These are phyloP conservation scores for Aradus depressus DNA, from an alignment of 2,888 invertebrate species.

Conservation along the genomic window DNA sequence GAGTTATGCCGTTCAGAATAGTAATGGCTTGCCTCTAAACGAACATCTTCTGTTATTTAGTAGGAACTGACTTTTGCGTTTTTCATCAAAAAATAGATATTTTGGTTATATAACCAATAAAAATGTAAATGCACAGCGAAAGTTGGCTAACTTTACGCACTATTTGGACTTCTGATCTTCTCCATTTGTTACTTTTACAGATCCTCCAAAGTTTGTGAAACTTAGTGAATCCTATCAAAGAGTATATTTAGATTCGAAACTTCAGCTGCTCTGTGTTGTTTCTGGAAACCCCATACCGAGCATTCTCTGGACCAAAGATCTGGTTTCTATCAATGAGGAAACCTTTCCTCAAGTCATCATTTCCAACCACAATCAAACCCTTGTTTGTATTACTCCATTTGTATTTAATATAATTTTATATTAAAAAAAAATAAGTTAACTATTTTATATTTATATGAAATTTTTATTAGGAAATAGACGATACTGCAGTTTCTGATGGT, in stretches of 20 bases:
- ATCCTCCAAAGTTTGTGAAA: too few relatives aligned
- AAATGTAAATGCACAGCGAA: too few relatives aligned
- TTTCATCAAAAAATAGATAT: too few relatives aligned
- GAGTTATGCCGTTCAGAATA: too few relatives aligned
- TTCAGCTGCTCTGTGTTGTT: slow-evolving; percentile 34
- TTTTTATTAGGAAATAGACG: slow-evolving; percentile 9
- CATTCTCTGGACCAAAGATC: slow-evolving; percentile 39
- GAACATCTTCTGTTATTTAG: too few relatives aligned
- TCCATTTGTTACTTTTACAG: too few relatives aligned
- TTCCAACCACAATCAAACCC: slow-evolving; percentile 7
- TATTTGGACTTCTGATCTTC: too few relatives aligned
- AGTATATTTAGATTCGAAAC: slow-evolving; percentile 2
- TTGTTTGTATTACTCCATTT: slow-evolving; percentile 11
- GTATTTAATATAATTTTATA: neutral
- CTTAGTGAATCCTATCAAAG: slow-evolving; percentile 1
- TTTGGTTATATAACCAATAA: too few relatives aligned
- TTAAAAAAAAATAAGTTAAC: neutral
- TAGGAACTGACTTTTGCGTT: too few relatives aligned
- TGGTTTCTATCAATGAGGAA: slow-evolving; percentile 1
- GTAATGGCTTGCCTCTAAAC: too few relatives aligned
- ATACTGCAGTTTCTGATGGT: slow-evolving; percentile 33
- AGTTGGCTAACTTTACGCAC: too few relatives aligned
- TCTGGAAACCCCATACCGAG: slow-evolving; percentile 38
- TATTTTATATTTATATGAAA: neutral
- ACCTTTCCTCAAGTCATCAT: slow-evolving; percentile 1